These are phyloP conservation scores for Amazona ochrocephala DNA, from an alignment of 2,797 vertebrate genomes.

Conservation along the genomic window DNA sequence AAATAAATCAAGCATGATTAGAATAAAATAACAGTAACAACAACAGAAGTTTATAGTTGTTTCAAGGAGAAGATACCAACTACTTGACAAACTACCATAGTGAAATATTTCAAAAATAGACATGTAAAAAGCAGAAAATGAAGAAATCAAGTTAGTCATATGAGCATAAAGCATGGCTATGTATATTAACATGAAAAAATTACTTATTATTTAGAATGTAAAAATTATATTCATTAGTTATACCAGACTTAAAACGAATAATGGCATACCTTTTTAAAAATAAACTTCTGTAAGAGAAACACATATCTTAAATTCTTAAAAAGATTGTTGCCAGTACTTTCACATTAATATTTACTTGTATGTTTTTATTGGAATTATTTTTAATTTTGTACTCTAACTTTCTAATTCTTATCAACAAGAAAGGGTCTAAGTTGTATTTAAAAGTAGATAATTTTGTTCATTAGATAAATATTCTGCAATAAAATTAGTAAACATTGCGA, in stretches of 20 bases:
- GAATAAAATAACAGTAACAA: not conserved
- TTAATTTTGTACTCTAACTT: not conserved
- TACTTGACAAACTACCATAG: not conserved
- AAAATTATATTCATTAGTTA: not conserved
- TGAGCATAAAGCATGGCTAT: not conserved
- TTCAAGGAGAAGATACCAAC: not conserved
- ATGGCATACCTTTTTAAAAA: not conserved
- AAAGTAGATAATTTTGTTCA: not conserved
- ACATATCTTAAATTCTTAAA: not conserved
- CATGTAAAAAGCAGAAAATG: not conserved
- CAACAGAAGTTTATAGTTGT: rapidly evolving
- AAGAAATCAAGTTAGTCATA: not conserved
- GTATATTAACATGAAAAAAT: not conserved
- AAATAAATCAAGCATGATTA: not conserved
- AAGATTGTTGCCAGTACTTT: not conserved
- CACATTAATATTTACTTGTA: not conserved
- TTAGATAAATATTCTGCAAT: not conserved
- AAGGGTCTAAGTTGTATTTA: not conserved
- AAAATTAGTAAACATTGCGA: not conserved
- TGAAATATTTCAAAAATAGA: not conserved
- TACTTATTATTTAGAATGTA: not conserved
- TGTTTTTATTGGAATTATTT: not conserved
- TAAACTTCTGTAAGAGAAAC: not conserved
- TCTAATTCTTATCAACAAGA: not conserved
- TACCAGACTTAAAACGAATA: not conserved